Percentiles rank a stretch among this genome's conserved stretches.
Evolutionary conservation across 2,113 vertebrate genomes (phyloP).

Genomic region (Entosphenus tridentatus): DNA sequence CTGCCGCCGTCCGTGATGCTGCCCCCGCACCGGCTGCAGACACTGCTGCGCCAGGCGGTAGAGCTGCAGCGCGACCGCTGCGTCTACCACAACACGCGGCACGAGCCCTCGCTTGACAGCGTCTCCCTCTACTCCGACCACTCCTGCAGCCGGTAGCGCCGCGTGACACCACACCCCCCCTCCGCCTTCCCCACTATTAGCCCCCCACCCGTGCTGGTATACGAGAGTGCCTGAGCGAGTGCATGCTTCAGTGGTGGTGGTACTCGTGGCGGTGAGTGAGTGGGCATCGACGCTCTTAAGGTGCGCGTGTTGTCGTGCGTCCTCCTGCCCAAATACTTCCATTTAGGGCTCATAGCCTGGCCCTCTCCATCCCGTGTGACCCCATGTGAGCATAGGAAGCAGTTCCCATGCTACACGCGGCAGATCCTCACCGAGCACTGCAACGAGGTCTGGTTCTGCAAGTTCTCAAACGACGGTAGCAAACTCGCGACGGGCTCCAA

Average conservation of each 20-base stretch:
- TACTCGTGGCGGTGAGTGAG: too few relatives aligned
- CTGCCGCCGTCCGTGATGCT: slow-evolving; percentile 91
- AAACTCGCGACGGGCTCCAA: slow-evolving; percentile 9
- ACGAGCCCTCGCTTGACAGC: slow-evolving; percentile 61
- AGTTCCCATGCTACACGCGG: slow-evolving; percentile 10
- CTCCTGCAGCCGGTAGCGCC: slow-evolving; percentile 60
- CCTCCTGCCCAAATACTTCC: too few relatives aligned
- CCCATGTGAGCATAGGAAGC: neutral
- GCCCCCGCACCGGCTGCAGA: slow-evolving; percentile 73
- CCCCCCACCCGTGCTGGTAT: too few relatives aligned
- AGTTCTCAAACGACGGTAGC: slow-evolving; percentile 9
- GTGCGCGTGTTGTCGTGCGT: too few relatives aligned
- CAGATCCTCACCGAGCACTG: slow-evolving; percentile 11
- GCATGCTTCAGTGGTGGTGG: too few relatives aligned
- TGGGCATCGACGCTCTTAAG: too few relatives aligned
- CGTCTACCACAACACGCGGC: slow-evolving; percentile 85
- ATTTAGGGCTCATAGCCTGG: too few relatives aligned
- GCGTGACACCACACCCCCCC: neutral
- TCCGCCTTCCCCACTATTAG: neutral
- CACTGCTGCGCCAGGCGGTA: slow-evolving; percentile 68
- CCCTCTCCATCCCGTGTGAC: too few relatives aligned
- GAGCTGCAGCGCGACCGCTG: slow-evolving; percentile 83
- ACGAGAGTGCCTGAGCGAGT: too few relatives aligned
- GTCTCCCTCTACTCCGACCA: slow-evolving; percentile 87
- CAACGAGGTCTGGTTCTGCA: slow-evolving; percentile 11